Evolutionary conservation across 2,113 vertebrate species (phyloP).

Genomic region (Notiomystis cincta): DNA sequence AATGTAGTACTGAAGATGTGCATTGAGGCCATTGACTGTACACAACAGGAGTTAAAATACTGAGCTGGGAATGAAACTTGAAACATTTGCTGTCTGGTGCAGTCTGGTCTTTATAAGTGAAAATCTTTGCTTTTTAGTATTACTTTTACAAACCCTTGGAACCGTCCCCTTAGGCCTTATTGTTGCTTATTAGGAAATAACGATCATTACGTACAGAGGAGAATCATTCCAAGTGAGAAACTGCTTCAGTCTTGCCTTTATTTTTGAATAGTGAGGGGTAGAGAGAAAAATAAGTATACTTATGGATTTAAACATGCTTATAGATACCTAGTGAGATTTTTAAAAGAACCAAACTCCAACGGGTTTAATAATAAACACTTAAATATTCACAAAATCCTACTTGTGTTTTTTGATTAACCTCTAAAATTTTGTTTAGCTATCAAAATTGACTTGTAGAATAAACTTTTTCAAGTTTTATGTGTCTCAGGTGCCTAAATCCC

Average conservation of each 20-base stretch:
- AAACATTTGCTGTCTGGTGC: neutral
- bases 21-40: neutral
- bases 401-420: neutral
- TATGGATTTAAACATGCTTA: neutral
- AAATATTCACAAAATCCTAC: neutral
- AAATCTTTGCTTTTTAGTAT: neutral
- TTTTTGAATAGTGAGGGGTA: neutral
- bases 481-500: neutral
- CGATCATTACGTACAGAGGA: neutral
- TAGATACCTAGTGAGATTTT: neutral
- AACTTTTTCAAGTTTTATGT: neutral
- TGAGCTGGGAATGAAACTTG: neutral
- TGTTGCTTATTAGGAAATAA: neutral
- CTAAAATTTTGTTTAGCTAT: neutral
- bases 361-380: neutral
- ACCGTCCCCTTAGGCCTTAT: neutral
- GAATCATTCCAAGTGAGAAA: neutral
- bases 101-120: neutral
- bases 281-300: neutral
- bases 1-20: neutral
- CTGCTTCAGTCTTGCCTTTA: neutral
- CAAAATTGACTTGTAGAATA: neutral
- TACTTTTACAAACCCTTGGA: neutral
- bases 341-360: neutral
- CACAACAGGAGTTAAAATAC: neutral